Percentiles rank a stretch among this genome's conserved stretches.
Evolutionary conservation across 2,113 vertebrate species (phyloP).

Genomic region (Gallinago jamesoni): DNA sequence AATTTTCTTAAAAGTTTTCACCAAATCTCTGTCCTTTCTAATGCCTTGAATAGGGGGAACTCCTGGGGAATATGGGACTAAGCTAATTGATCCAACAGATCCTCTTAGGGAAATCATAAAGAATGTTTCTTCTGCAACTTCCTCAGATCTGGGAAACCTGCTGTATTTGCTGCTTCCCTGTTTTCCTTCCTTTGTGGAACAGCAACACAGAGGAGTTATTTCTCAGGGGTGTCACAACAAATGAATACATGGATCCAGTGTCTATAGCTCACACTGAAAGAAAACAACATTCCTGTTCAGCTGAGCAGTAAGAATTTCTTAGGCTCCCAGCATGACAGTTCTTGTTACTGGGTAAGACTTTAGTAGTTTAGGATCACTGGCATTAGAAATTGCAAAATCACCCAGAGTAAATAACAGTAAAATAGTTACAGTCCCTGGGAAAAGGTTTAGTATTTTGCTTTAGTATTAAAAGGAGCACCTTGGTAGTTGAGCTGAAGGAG

Average conservation of each 20-base stretch:
- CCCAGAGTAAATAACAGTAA: not conserved
- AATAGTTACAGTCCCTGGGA: not conserved
- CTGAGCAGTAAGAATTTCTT: not conserved
- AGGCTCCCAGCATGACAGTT: not conserved
- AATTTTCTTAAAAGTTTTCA: not conserved
- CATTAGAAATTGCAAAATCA: not conserved
- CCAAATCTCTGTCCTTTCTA: not conserved
- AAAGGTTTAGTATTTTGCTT: not conserved
- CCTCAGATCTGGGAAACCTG: not conserved
- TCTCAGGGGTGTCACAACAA: conserved; percentile 1
- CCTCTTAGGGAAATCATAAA: not conserved
- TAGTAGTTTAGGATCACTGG: not conserved
- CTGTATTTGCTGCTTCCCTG: not conserved
- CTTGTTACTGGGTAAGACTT: not conserved
- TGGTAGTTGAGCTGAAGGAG: not conserved
- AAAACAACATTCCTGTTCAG: not conserved
- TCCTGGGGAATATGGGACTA: not conserved
- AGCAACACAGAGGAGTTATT: not conserved
- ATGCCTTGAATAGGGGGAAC: not conserved
- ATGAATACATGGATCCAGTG: not conserved
- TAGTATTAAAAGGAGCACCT: not conserved
- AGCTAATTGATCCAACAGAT: not conserved
- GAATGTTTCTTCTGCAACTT: not conserved
- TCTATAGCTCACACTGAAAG: not conserved
- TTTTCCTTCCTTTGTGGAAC: not conserved